Conservation (phyloP, 2,797 vertebrate species). For the Sebastolobus alascanus region DNA sequence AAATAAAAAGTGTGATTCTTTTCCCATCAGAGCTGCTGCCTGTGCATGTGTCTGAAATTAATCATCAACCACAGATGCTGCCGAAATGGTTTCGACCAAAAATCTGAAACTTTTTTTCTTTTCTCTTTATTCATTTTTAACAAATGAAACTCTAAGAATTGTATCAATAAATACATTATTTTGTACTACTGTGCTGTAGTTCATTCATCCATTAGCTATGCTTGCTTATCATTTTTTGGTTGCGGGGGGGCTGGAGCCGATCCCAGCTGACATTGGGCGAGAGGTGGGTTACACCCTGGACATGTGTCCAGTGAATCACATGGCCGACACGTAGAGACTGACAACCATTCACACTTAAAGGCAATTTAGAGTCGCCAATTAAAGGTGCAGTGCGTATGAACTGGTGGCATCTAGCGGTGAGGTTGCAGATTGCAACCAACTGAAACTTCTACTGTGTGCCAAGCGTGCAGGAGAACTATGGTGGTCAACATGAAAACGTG, state of each 20-base stretch:
- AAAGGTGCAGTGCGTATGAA: too few relatives aligned
- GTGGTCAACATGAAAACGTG: too few relatives aligned
- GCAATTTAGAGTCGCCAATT: background rate
- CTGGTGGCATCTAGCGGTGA: too few relatives aligned
- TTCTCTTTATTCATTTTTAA: background rate
- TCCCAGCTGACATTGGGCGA: background rate
- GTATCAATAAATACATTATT: background rate
- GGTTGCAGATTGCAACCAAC: too few relatives aligned
- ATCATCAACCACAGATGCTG: conserved; percentile 38
- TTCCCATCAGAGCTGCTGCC: conserved; percentile 30
- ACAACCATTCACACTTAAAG: background rate
- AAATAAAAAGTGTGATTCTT: conserved; percentile 38
- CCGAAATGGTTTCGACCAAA: conserved; percentile 4
- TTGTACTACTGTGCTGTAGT: background rate
- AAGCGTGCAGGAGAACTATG: too few relatives aligned
- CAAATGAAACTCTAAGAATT: background rate
- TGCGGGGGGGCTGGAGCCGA: background rate
- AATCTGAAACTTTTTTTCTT: conserved; percentile 1
- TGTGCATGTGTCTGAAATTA: conserved; percentile 27
- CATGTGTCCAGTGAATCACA: too few relatives aligned
- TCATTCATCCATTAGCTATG: background rate
- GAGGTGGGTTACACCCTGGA: too few relatives aligned
- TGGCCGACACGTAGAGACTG: background rate
- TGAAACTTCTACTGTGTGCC: too few relatives aligned
- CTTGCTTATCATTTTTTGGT: background rate